Evolutionary conservation across 1,140 invertebrate genomes (phyloP).

Genomic region (Bombus superbus): DNA sequence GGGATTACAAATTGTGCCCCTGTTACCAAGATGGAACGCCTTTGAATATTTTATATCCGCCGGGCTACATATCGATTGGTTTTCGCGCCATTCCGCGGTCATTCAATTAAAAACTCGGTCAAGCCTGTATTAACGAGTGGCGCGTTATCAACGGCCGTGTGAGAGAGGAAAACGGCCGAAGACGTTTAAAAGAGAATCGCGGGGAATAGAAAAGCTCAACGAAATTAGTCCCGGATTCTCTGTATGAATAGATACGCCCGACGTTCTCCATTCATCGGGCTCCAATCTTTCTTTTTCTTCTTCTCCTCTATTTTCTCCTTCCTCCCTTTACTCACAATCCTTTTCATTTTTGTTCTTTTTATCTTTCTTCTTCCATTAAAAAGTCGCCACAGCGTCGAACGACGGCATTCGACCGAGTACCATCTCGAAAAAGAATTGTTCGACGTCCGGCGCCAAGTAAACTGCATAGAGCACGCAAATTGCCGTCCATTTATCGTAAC

Average conservation of each 20-base stretch:
- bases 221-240: conserved; percentile 44
- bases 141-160: conserved; percentile 39
- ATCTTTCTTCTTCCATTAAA: neutral
- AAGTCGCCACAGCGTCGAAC: neutral
- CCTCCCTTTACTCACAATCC: neutral
- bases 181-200: conserved; percentile 30
- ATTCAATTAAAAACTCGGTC: conserved; percentile 70
- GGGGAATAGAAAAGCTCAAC: conserved; percentile 17
- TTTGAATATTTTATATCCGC: conserved; percentile 56
- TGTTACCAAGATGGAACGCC: conserved; percentile 44
- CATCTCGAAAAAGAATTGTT: conserved; percentile 10
- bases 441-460: neutral
- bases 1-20: conserved; percentile 43
- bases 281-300: neutral
- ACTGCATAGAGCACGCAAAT: neutral
- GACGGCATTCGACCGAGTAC: neutral
- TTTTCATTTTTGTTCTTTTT: neutral
- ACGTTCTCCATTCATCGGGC: conserved; percentile 14
- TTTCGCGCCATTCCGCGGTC: conserved; percentile 56
- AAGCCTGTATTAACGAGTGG: conserved; percentile 62
- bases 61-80: conserved; percentile 56
- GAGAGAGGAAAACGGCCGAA: conserved; percentile 42
- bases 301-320: neutral
- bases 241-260: conserved; percentile 17
- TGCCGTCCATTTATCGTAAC: neutral